Evolutionary conservation across 2,888 invertebrate species (phyloP).

Genomic region (Synergus itoensis): DNA sequence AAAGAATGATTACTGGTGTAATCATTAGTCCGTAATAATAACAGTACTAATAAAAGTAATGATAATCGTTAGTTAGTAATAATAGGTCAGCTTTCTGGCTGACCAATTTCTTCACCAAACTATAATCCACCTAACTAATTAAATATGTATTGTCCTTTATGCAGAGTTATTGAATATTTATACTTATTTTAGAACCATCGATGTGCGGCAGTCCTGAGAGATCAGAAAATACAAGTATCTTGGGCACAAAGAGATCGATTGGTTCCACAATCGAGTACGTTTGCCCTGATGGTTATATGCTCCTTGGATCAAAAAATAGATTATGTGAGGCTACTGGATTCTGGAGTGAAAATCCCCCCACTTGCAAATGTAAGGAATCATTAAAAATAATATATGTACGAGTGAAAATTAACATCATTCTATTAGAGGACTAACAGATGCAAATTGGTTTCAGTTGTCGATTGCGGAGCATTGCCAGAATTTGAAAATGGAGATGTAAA

Average conservation of each 20-base stretch:
- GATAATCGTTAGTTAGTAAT: too few relatives aligned
- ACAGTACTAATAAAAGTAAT: too few relatives aligned
- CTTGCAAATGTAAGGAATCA: slow-evolving; percentile 88
- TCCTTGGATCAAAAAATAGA: slow-evolving; percentile 85
- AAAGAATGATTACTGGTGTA: too few relatives aligned
- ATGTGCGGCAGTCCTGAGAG: slow-evolving; percentile 94
- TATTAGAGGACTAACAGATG: neutral
- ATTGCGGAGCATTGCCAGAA: slow-evolving; percentile 85
- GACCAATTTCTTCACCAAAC: slow-evolving; percentile 23
- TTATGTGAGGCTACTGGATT: slow-evolving; percentile 87
- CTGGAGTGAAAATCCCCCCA: slow-evolving; percentile 90
- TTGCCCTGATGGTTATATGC: slow-evolving; percentile 91
- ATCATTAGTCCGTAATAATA: too few relatives aligned
- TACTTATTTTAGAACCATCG: slow-evolving; percentile 83
- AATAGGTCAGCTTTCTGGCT: too few relatives aligned
- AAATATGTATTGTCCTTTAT: too few relatives aligned
- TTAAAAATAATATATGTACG: neutral
- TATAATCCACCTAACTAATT: too few relatives aligned
- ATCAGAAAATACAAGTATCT: slow-evolving; percentile 89
- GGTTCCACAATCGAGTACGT: slow-evolving; percentile 86
- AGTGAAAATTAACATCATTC: neutral
- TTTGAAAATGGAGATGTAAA: slow-evolving; percentile 87
- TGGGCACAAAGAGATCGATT: slow-evolving; percentile 84
- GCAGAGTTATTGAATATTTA: too few relatives aligned
- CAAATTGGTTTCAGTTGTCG: slow-evolving; percentile 83